Percentiles rank a stretch among this genome's conserved stretches.
Conservation (phyloP, 30 jellyfish, hydroid and myxozoan species). For the Chrysaora quinquecirrha region DNA sequence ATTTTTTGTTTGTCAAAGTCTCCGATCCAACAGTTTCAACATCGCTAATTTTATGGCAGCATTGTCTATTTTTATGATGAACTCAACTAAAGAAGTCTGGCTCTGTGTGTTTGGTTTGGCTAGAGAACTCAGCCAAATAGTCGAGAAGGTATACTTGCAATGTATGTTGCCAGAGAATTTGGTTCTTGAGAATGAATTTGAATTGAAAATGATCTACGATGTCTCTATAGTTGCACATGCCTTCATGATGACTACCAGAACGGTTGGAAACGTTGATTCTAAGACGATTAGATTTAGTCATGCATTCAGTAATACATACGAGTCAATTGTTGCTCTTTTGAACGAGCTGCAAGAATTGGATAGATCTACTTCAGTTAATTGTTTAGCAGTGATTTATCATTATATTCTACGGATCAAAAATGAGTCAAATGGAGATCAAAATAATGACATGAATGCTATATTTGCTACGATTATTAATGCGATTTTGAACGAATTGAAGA, state of each 20-base stretch:
- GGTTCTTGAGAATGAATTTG: not conserved
- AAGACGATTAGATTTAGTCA: not conserved
- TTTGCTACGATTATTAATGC: not conserved
- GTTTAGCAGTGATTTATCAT: not conserved
- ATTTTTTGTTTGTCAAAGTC: not conserved
- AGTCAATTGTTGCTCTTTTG: not conserved
- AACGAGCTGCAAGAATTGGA: not conserved
- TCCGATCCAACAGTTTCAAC: not conserved
- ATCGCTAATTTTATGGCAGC: not conserved
- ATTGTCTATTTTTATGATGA: not conserved
- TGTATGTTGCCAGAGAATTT: not conserved
- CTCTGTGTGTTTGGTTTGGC: not conserved
- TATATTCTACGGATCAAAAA: not conserved
- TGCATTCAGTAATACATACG: not conserved
- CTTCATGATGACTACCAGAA: slow-evolving; percentile 10
- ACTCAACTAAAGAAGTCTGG: not conserved
- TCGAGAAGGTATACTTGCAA: not conserved
- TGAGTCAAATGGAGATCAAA: not conserved
- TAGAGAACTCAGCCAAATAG: not conserved
- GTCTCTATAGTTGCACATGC: slow-evolving; percentile 26
- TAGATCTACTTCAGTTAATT: not conserved
- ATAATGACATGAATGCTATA: not conserved
- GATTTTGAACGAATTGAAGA: not conserved
- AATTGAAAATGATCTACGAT: not conserved
- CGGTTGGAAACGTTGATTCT: not conserved